Evolutionary conservation across 2,888 invertebrate species (phyloP), one percentile per base, ranked within the genome.

Genomic region (Scaptomyza polygonia): DNA sequence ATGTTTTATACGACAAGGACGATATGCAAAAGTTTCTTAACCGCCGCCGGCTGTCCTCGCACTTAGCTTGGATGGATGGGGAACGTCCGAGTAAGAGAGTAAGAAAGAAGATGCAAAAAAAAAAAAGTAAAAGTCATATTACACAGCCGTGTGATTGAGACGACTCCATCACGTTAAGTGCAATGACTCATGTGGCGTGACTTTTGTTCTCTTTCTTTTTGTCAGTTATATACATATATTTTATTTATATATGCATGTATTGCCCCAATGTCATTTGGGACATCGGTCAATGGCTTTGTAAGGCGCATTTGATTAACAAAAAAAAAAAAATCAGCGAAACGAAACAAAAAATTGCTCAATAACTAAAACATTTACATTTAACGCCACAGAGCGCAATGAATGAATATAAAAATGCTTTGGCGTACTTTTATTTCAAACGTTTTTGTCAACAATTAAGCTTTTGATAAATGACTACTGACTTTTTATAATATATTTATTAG

Each of bases 141-240:
- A 40, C 57, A 34, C 72, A n/a, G n/a, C 5, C n/a, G 16, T 36
- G 7, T 55, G 71, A 53, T 62, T n/a, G n/a, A n/a, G n/a, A n/a
- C 63, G 76, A 66, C 58, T 65, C 80, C 72, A 3, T 21, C 9
- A 52, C 27, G 64, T 12, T 9, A 74, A 58, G 82, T 87, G 82
- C 82, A 83, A 77, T 88, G 82, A 74, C 88, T 83, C 88, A 88
- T 74, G 71, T 77, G 71, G 53, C 82, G 79, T 88, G 82, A 87
- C 88, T 87, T 81, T 83, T 83, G 87, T 87, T 88, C 87, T 88
- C 88, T 83, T 88, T 87, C 82, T 39, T 81, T 88, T 77, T n/a
- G n/a, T n/a, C 67, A 54, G 65, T 67, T 72, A n/a, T n/a, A n/a
- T n/a, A n/a, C n/a, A n/a, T n/a, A n/a, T n/a, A n/a, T n/a, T n/a